phyloP scores from a whole-genome alignment of 2,113 vertebrate genomes.

The Oceanites oceanicus region DNA sequence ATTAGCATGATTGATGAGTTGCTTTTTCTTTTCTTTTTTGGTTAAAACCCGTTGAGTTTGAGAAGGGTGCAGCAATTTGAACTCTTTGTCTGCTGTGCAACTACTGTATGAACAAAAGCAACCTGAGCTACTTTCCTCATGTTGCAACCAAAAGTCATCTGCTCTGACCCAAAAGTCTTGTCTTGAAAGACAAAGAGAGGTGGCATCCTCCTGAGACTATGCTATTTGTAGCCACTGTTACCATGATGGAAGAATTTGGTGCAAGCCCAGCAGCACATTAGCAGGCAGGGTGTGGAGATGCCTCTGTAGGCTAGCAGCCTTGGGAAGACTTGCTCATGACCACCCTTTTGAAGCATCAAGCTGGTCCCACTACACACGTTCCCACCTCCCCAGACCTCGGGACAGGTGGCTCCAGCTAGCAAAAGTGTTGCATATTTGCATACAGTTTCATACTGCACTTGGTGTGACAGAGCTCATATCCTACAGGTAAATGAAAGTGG shows the following conservation, averaged over 20 bases:
- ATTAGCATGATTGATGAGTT: background rate
- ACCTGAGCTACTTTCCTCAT: background rate
- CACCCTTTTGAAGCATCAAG: background rate
- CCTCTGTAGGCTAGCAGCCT: background rate
- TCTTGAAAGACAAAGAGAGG: background rate
- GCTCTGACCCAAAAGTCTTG: background rate
- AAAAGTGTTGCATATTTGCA: background rate
- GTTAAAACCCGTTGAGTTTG: background rate
- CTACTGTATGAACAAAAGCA: background rate
- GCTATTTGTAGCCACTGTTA: background rate
- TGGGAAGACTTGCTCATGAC: background rate
- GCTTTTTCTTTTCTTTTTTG: background rate
- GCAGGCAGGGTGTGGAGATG: background rate
- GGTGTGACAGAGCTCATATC: background rate
- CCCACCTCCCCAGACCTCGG: accelerated
- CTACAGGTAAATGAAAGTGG: background rate
- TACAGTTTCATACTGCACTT: background rate
- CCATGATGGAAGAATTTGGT: background rate
- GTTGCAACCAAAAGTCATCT: background rate
- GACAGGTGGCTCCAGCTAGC: background rate
- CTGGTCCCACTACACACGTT: background rate
- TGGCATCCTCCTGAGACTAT: background rate
- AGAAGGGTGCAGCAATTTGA: background rate
- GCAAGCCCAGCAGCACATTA: background rate
- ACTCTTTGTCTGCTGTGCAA: background rate